A percentile compares a stretch with the other conserved stretches of the same genome.
These are phyloP conservation scores for Pristionchus arcanus DNA, from an alignment of 2,888 invertebrate species.

Conservation along the genomic window DNA sequence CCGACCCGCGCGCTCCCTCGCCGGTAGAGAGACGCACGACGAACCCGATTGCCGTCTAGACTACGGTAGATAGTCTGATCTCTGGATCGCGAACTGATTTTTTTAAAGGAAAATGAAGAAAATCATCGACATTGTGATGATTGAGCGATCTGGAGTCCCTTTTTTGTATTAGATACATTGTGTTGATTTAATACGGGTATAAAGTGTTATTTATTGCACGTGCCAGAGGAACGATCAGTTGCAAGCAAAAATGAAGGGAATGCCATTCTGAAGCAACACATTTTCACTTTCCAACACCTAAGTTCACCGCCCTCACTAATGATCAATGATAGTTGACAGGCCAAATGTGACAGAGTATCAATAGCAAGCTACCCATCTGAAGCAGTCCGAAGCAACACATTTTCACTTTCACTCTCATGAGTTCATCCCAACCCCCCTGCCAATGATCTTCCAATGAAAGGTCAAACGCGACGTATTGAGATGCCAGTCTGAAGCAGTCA, in stretches of 20 bases:
- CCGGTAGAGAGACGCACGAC: not conserved
- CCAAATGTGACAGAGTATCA: not conserved
- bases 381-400: too few relatives aligned
- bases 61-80: not conserved
- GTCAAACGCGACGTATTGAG: too few relatives aligned
- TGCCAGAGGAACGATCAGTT: not conserved
- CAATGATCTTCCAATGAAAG: too few relatives aligned
- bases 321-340: not conserved
- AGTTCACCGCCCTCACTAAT: not conserved
- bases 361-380: not conserved
- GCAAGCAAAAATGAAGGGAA: not conserved
- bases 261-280: not conserved
- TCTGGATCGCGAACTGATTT: not conserved
- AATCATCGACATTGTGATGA: not conserved
- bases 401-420: too few relatives aligned
- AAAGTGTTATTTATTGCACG: constrained; percentile 1
- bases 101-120: too few relatives aligned
- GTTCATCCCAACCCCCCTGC: too few relatives aligned
- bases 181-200: not conserved
- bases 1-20: not conserved
- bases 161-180: not conserved
- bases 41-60: not conserved
- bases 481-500: too few relatives aligned
- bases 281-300: not conserved
- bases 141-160: not conserved